A percentile compares a stretch with the other conserved stretches of the same genome.
These are phyloP conservation scores for Helogale parvula DNA, from an alignment of 2,113 vertebrate species.

Conservation along the genomic window DNA sequence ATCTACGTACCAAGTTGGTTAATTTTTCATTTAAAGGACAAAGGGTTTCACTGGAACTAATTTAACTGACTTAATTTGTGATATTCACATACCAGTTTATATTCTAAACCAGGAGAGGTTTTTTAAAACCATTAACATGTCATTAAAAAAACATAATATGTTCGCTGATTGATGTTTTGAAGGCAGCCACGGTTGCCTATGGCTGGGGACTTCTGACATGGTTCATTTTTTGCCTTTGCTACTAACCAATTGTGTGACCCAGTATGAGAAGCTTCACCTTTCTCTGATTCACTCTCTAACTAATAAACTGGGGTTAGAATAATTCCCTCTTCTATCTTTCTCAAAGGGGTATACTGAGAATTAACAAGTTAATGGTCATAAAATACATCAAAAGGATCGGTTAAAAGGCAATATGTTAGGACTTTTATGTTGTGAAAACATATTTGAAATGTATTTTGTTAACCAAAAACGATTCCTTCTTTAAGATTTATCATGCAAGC, in stretches of 20 bases:
- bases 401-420: slow-evolving; percentile 57
- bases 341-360: slow-evolving; percentile 60
- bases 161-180: slow-evolving; percentile 76
- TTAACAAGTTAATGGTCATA: slow-evolving; percentile 72
- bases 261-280: slow-evolving; percentile 40
- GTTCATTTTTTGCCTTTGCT: slow-evolving; percentile 68
- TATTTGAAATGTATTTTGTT: not conserved
- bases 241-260: slow-evolving; percentile 65
- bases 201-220: slow-evolving; percentile 75
- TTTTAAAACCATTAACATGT: slow-evolving; percentile 81
- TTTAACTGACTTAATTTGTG: slow-evolving; percentile 86
- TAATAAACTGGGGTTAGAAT: slow-evolving; percentile 67
- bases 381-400: slow-evolving; percentile 59
- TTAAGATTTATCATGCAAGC: not conserved
- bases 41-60: slow-evolving; percentile 87
- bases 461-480: not conserved
- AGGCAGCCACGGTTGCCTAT: slow-evolving; percentile 52
- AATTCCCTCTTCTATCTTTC: slow-evolving; percentile 56
- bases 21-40: slow-evolving; percentile 89
- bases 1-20: slow-evolving; percentile 82
- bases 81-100: slow-evolving; percentile 79
- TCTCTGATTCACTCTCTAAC: slow-evolving; percentile 61
- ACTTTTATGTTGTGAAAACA: slow-evolving; percentile 48
- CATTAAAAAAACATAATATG: slow-evolving; percentile 83
- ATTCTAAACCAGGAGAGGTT: slow-evolving; percentile 74